These are phyloP conservation scores for Albula glossodonta DNA, from an alignment of 2,113 vertebrate genomes.

Conservation along the genomic window DNA sequence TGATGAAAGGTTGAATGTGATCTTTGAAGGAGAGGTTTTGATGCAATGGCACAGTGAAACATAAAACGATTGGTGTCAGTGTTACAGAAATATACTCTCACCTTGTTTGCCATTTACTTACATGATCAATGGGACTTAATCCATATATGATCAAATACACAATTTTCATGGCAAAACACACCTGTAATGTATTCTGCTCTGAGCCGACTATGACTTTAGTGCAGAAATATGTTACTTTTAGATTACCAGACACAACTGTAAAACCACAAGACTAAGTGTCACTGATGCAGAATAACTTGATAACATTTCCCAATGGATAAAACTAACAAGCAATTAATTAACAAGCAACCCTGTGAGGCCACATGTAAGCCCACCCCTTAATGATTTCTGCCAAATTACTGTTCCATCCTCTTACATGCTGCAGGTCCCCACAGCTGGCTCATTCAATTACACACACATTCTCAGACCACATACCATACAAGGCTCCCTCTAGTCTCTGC, in stretches of 20 bases:
- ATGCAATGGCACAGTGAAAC: not conserved
- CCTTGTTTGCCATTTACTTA: not conserved
- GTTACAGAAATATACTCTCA: not conserved
- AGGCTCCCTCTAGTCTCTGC: not conserved
- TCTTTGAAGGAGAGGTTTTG: not conserved
- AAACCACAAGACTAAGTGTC: not conserved
- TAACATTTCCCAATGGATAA: conserved; percentile 8
- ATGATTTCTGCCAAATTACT: conserved; percentile 11
- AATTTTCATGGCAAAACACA: too few relatives aligned
- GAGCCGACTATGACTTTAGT: not conserved
- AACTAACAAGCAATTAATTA: not conserved
- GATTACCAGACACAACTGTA: not conserved
- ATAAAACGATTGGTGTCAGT: not conserved
- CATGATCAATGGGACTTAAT: not conserved
- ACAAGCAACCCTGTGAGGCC: not conserved
- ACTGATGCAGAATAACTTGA: not conserved
- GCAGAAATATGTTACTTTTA: not conserved
- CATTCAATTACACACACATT: conserved; percentile 9
- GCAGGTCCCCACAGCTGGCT: not conserved
- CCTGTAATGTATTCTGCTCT: not conserved
- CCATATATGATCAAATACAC: not conserved
- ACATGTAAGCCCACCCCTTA: not conserved
- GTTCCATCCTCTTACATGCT: not conserved
- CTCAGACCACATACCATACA: not conserved
- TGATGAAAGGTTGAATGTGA: not conserved